Evolutionary conservation across 92 coral and sea anemone genomes (phyloP), one percentile per base, ranked within the genome.

Genomic region (Siderastrea radians): DNA sequence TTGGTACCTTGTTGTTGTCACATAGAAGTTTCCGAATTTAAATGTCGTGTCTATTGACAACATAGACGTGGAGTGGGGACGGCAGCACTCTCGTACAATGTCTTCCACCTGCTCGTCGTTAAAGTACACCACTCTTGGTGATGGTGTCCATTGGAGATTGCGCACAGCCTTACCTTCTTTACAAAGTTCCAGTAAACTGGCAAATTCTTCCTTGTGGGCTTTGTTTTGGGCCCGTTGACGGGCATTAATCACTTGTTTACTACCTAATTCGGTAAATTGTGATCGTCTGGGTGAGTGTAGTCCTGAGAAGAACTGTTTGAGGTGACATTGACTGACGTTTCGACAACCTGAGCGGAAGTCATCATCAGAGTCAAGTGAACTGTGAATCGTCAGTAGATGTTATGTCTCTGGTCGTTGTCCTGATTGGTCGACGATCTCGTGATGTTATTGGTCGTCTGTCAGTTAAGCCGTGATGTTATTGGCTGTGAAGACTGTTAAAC

Each of bases 111-210:
- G 85, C 84, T 86, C 68, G 78, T 86, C 86, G 38, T 52, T 54
- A 68, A 58, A 86, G 68, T 45, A 86, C n/a, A 86, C 86, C 87
- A 86, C 90, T 79, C 86, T 63, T 16, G 79, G 90, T 26, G 77
- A 76, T 10, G 86, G 90, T 60, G 74, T 85, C 85, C 90, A 86
- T 78, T 78, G 85, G 16, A 86, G 77, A 48, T 86, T 86, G 45
- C 66, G 87, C n/a, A 80, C 69, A 47, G 86, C 64, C 19, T 38
- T 14, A 3, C 52, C 63, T 19, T 81, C 78, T 81, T 70, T 68
- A 17, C 49, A 44, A 66, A 66, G 71, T 5, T 66, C 71, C 11
- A 66, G 71, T 17, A 66, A 66, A 66, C 71, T 66, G 7, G 71
- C 71, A 66, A 66, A 66, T 17, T 66, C 71, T 16, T 66, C 71